Conservation (phyloP, 37 sponge, comb jelly and placozoan species). For the Axinella damicornis region DNA sequence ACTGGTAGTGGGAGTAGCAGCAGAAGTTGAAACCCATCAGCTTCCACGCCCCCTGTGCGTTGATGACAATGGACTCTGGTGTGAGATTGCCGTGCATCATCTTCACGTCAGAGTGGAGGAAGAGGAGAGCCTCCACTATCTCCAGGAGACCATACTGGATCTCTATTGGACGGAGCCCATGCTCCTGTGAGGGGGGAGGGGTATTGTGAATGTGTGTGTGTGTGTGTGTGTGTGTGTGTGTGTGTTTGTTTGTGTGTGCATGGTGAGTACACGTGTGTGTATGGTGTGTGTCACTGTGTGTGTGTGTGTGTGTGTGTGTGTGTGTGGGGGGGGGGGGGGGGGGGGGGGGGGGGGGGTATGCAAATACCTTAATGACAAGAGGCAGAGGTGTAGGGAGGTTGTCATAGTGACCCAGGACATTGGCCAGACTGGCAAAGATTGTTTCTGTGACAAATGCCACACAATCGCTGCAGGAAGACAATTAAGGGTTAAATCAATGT, state of each 20-base stretch:
- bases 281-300: conserved; percentile 16
- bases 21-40: conserved; percentile 84
- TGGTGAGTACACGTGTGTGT: conserved; percentile 14
- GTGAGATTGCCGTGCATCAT: conserved; percentile 88
- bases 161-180: conserved; percentile 74
- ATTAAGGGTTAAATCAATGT: too few species aligned
- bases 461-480: conserved; percentile 59
- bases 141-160: conserved; percentile 83
- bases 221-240: conserved; percentile 24
- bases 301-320: conserved; percentile 24
- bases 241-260: too few species aligned
- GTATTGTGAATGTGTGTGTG: conserved; percentile 10
- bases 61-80: conserved; percentile 57
- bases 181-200: conserved; percentile 49
- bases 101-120: conserved; percentile 77
- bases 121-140: conserved; percentile 72
- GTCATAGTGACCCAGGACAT: conserved; percentile 83
- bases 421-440: conserved; percentile 70
- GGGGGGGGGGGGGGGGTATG: too few species aligned
- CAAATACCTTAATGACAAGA: conserved; percentile 65
- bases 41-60: conserved; percentile 72
- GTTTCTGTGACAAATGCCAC: conserved; percentile 87
- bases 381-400: conserved; percentile 83
- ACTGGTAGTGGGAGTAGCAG: conserved; percentile 57
- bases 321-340: conserved; percentile 8